Evolutionary conservation across 1,140 invertebrate species (phyloP).

Genomic region (Laodelphax striatellus): DNA sequence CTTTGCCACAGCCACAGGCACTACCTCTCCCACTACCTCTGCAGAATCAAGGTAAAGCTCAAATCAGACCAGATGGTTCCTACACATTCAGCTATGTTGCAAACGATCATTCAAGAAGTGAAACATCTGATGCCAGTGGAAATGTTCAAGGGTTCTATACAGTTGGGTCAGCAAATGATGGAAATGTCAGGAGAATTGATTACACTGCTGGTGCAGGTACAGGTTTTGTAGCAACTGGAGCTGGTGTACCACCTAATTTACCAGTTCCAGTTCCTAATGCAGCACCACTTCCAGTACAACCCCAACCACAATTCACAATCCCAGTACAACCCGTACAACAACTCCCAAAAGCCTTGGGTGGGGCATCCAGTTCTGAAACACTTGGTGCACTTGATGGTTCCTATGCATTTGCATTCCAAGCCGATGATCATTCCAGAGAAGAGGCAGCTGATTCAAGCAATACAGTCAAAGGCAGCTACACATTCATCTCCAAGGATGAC

Average conservation of each 20-base stretch:
- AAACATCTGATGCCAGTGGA: conserved; percentile 21
- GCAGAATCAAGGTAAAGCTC: not conserved
- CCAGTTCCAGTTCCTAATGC: too few species aligned
- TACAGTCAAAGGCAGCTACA: conserved; percentile 23
- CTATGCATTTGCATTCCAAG: conserved; percentile 23
- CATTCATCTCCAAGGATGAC: conserved; percentile 18
- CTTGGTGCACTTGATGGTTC: conserved; percentile 14
- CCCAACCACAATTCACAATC: too few species aligned
- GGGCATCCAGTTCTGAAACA: not conserved
- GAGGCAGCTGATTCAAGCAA: conserved; percentile 22
- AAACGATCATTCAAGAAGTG: conserved; percentile 19
- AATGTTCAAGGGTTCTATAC: conserved; percentile 24
- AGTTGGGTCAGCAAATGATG: conserved; percentile 18
- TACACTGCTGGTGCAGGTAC: conserved; percentile 19
- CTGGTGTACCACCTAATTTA: not conserved
- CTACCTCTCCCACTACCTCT: not conserved
- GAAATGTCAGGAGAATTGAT: conserved; percentile 16
- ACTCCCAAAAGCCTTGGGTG: too few species aligned
- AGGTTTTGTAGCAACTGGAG: conserved; percentile 19
- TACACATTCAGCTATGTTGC: conserved; percentile 24
- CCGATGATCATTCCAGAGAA: conserved; percentile 20
- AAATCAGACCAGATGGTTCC: conserved; percentile 15
- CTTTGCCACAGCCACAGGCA: not conserved
- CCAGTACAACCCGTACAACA: too few species aligned
- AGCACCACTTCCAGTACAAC: too few species aligned